A percentile compares a stretch with the other conserved stretches of the same genome.
Conservation (phyloP, 2,113 vertebrate genomes). For the Melanocharis versteri region DNA sequence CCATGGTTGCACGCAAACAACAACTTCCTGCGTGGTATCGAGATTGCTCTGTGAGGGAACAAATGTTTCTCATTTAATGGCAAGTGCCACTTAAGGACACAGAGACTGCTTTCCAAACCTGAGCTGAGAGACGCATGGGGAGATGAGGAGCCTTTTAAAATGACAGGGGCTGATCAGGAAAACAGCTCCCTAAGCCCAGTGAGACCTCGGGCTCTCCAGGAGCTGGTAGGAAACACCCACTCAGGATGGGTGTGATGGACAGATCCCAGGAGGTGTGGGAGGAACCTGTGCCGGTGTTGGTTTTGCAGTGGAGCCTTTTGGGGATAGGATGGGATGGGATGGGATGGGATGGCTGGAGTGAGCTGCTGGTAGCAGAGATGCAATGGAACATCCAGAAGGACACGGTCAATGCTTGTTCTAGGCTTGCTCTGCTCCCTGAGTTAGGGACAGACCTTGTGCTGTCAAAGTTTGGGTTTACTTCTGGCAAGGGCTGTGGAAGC, state of each 20-base stretch:
- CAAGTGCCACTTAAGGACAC: not conserved
- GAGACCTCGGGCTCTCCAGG: not conserved
- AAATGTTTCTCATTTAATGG: not conserved
- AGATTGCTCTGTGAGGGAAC: not conserved
- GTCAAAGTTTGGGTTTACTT: not conserved
- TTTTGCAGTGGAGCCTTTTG: rapidly evolving
- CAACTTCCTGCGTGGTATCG: not conserved
- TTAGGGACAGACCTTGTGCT: not conserved
- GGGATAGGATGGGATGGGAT: not conserved
- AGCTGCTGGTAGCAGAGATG: not conserved
- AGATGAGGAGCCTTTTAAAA: not conserved
- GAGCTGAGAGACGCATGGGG: not conserved
- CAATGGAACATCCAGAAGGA: not conserved
- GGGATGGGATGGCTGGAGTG: not conserved
- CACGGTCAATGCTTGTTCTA: rapidly evolving
- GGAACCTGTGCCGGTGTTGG: too few species aligned
- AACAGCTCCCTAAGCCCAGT: not conserved
- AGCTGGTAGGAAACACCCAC: not conserved
- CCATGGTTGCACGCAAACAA: not conserved
- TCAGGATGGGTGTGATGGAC: not conserved
- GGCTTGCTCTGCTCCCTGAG: not conserved
- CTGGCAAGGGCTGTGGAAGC: not conserved
- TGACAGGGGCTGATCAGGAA: not conserved
- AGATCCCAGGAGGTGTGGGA: not conserved
- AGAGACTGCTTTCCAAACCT: not conserved